phyloP scores from a whole-genome alignment of 1,140 invertebrate species.

The Pseudomyrmex sp. region DNA sequence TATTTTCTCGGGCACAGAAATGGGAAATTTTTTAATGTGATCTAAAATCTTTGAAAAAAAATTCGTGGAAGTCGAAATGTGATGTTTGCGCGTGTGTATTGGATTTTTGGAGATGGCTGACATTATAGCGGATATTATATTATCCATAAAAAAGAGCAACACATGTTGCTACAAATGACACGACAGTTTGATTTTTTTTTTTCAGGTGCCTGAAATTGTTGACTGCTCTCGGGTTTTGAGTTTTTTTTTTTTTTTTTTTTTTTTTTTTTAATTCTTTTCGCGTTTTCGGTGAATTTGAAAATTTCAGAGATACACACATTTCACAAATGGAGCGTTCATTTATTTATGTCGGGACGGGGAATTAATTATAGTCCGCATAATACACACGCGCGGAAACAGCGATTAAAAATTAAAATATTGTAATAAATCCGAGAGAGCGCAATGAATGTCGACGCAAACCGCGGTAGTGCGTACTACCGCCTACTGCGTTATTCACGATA shows the following conservation, averaged over 20 bases:
- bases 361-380: slow-evolving; percentile 57
- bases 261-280: background rate
- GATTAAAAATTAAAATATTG: slow-evolving; percentile 59
- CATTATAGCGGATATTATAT: too few species aligned
- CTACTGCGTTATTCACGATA: slow-evolving; percentile 56
- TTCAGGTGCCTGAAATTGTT: too few species aligned
- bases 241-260: too few species aligned
- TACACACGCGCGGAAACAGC: slow-evolving; percentile 7
- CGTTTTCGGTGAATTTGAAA: slow-evolving; percentile 3
- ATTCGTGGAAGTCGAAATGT: background rate
- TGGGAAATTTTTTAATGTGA: too few species aligned
- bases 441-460: slow-evolving; percentile 48
- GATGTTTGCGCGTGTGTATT: too few species aligned
- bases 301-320: background rate
- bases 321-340: slow-evolving; percentile 31
- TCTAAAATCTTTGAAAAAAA: background rate
- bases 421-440: slow-evolving; percentile 50
- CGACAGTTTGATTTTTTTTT: too few species aligned
- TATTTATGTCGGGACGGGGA: slow-evolving; percentile 35
- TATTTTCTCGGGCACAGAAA: background rate
- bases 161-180: too few species aligned
- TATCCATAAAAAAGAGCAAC: too few species aligned
- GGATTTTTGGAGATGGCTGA: too few species aligned
- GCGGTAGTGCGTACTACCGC: slow-evolving; percentile 19
- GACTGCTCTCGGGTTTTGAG: too few species aligned